phyloP scores from a whole-genome alignment of 2,797 vertebrate genomes.

The Silurus lanzhouensis region DNA sequence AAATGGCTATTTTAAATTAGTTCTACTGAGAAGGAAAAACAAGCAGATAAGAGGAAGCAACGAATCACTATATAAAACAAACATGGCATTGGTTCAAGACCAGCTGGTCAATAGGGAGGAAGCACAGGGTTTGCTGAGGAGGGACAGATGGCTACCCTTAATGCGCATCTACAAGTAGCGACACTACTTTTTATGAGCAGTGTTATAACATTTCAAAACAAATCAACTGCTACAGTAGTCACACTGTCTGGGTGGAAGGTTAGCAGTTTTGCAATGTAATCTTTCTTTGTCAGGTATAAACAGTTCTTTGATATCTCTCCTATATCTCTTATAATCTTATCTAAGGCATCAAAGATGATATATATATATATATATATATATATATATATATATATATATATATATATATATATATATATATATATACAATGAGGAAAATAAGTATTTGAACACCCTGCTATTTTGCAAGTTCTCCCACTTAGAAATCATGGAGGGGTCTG shows the following conservation, averaged over 20 bases:
- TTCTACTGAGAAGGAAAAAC: background rate
- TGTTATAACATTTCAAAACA: background rate
- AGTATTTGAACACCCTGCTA: no score
- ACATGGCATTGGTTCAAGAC: constrained; percentile 32
- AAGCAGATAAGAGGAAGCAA: constrained; percentile 15
- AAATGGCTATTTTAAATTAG: background rate
- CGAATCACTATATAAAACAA: constrained; percentile 24
- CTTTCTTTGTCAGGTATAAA: background rate
- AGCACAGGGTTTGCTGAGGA: constrained; percentile 22
- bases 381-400: no score
- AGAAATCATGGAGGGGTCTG: no score
- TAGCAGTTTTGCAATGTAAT: background rate
- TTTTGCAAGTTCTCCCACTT: no score
- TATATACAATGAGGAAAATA: no score
- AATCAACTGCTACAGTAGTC: background rate
- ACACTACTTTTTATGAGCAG: background rate
- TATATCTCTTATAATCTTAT: no score
- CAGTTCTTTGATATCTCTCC: background rate
- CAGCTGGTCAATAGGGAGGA: constrained; percentile 35
- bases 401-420: no score
- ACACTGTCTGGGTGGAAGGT: background rate
- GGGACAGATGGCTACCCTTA: constrained; percentile 28
- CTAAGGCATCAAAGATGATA: no score
- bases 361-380: no score
- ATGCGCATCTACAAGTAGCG: background rate